Percentiles rank a stretch among this genome's conserved stretches.
Evolutionary conservation across 2,888 invertebrate genomes (phyloP).

Genomic region (Epistrophella euchroma): DNA sequence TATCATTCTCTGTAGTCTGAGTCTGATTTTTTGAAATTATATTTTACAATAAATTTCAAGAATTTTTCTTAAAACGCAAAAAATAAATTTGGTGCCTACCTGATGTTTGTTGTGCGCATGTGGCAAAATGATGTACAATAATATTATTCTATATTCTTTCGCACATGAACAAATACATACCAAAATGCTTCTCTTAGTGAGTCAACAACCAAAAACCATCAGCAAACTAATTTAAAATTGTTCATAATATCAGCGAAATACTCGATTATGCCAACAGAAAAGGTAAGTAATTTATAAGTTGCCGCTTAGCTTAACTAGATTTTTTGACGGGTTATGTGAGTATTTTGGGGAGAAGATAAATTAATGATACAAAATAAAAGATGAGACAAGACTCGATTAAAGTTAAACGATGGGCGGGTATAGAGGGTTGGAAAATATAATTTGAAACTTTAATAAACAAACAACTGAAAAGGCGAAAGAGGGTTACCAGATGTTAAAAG

Average conservation of each 20-base stretch:
- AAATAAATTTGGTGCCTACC: constrained; percentile 8
- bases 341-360: constrained; percentile 15
- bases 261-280: constrained; percentile 29
- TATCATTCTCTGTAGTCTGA: neutral
- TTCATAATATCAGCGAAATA: constrained; percentile 15
- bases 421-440: neutral
- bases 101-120: constrained; percentile 60
- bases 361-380: constrained; percentile 16
- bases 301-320: constrained; percentile 15
- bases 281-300: constrained; percentile 1
- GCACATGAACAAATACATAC: constrained; percentile 40
- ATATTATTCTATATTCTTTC: constrained; percentile 9
- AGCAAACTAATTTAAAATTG: constrained; percentile 32
- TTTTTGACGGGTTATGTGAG: neutral
- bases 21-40: neutral
- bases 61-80: constrained; percentile 26
- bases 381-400: neutral
- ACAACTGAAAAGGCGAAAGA: constrained; percentile 11
- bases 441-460: constrained; percentile 7
- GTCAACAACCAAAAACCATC: constrained; percentile 10
- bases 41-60: neutral
- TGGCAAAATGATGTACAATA: constrained; percentile 29
- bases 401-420: neutral
- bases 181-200: constrained; percentile 10
- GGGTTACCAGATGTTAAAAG: neutral